Evolutionary conservation across 2,888 invertebrate genomes (phyloP).

Genomic region (Ectemnius cavifrons): DNA sequence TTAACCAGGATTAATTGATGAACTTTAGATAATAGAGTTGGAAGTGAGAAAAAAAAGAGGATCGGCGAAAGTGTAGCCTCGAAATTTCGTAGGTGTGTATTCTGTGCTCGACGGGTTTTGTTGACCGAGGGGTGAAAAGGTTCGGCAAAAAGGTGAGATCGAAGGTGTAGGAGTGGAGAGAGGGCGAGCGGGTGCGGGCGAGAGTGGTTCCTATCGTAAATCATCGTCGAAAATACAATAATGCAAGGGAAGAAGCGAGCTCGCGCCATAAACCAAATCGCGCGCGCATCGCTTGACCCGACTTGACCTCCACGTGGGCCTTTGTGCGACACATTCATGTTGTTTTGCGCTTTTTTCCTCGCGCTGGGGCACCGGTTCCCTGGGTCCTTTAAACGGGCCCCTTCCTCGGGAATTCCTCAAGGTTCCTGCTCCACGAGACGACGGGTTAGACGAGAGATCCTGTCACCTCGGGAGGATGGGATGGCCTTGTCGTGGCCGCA

Average conservation of each 20-base stretch:
- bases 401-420: conserved; percentile 52
- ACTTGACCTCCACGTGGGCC: conserved; percentile 56
- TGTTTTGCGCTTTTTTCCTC: conserved; percentile 46
- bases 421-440: conserved; percentile 57
- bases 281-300: conserved; percentile 58
- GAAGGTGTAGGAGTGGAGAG: conserved; percentile 32
- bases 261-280: conserved; percentile 67
- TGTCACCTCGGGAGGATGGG: conserved; percentile 66
- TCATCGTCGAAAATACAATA: conserved; percentile 66
- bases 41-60: not conserved
- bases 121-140: not conserved
- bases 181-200: no score
- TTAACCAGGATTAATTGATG: not conserved
- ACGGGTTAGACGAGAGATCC: conserved; percentile 65
- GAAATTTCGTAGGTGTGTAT: no score
- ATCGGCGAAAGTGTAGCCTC: no score
- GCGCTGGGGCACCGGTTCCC: conserved; percentile 41
- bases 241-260: conserved; percentile 46
- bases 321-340: conserved; percentile 63
- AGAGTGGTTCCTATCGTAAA: conserved; percentile 59
- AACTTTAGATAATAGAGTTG: not conserved
- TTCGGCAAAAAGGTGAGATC: conserved; percentile 21
- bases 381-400: conserved; percentile 51
- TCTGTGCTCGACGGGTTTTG: no score
- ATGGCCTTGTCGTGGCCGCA: conserved; percentile 71